These are phyloP conservation scores for Ancistrus triradiatus DNA, from an alignment of 2,113 vertebrate species.

Conservation along the genomic window DNA sequence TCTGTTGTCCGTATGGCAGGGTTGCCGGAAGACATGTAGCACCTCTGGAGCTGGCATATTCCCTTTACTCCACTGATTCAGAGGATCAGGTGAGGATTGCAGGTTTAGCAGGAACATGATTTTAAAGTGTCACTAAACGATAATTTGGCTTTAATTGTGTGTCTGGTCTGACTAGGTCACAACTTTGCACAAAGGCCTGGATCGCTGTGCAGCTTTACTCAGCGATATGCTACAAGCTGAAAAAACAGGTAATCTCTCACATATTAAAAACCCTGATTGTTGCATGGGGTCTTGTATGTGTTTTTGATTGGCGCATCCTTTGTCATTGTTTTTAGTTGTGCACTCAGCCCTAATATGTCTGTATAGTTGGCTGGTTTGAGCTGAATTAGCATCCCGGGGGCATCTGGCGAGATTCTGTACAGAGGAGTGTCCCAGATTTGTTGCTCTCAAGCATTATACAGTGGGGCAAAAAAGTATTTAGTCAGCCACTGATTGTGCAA, in stretches of 20 bases:
- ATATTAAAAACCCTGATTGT: neutral
- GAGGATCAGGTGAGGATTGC: constrained; percentile 75
- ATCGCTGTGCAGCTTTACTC: constrained; percentile 83
- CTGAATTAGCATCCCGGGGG: too few relatives aligned
- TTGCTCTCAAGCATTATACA: too few relatives aligned
- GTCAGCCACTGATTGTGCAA: too few relatives aligned
- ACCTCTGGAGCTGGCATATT: constrained; percentile 64
- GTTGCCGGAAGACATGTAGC: constrained; percentile 36
- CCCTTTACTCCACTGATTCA: constrained; percentile 75
- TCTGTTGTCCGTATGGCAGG: constrained; percentile 14
- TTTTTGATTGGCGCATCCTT: neutral
- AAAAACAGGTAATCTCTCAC: constrained; percentile 59
- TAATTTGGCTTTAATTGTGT: too few relatives aligned
- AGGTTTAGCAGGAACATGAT: neutral
- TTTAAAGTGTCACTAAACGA: too few relatives aligned
- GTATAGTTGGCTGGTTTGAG: too few relatives aligned
- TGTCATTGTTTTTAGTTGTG: too few relatives aligned
- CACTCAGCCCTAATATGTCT: too few relatives aligned
- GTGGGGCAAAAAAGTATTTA: too few relatives aligned
- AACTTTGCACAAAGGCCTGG: constrained; percentile 71
- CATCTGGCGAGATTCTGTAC: too few relatives aligned
- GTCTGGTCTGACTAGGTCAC: constrained; percentile 62
- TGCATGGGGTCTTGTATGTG: neutral
- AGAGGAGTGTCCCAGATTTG: too few relatives aligned
- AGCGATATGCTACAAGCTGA: constrained; percentile 76